Base-by-base conservation (phyloP, 2,113 vertebrate genomes). In the Mormyrus iriodes region DNA sequence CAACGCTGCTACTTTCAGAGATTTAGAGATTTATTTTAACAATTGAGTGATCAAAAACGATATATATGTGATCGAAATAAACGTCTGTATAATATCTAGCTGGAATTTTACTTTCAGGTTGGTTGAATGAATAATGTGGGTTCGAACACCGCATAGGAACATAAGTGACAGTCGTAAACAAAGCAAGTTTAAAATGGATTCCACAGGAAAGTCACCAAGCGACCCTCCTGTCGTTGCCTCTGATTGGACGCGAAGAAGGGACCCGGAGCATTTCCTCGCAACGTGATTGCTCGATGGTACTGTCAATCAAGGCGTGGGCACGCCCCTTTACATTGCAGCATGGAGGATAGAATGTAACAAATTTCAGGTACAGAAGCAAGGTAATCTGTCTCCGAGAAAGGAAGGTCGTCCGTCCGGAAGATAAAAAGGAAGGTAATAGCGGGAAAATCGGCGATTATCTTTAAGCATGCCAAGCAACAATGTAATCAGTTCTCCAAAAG, bases 301-400 rank as follows among this genome's bases (percentile, higher is more conserved):
- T 27, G 95, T 92, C 94, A 87, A 24, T 96, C 93, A 94, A 4
- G 0, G 0, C 53, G 46, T 69, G 46, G 15, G 83, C 0, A 92
- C 93, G 91, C 95, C 95, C 92, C 92, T 93, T 93, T 87, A 94
- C 94, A 96, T 96, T 96, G 95, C 95, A 96, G 96, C 95, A 96
- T 96, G 95, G 95, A 92, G 94, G 93, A 95, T 93, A 94, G 94
- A 93, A 90, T 89, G 91, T 91, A 92, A 94, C 90, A 94, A 95
- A 94, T 94, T 88, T 90, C 73, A 82, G 90, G 90, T 92, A 92
- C 91, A 91, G 91, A 89, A 92, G 91, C 90, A 92, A 92, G 93
- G 89, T 85, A 91, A 92, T 52, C 27, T 69, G 88, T 91, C 46
- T 82, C 10, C 88, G 51, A 49, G 51, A 7, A 52, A 89, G 82